Conservation (phyloP, 2,113 vertebrate genomes). For the Vulpes vulpes region DNA sequence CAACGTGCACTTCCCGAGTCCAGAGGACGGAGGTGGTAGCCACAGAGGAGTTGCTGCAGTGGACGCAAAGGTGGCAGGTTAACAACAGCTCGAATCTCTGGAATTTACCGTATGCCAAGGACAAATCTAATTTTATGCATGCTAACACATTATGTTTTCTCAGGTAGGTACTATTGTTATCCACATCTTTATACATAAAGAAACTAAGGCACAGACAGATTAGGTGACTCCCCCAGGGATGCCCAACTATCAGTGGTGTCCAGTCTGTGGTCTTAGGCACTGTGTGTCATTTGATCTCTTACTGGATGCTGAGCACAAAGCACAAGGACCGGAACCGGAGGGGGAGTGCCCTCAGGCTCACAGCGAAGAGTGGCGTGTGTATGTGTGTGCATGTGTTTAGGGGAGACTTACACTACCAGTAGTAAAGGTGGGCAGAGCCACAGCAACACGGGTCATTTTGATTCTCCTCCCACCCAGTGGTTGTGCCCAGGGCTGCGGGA, state of each 20-base stretch:
- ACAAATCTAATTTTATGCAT: neutral
- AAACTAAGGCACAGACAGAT: neutral
- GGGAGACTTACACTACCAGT: neutral
- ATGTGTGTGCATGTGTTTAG: too few species aligned
- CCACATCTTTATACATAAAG: neutral
- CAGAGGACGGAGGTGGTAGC: neutral
- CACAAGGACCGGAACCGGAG: neutral
- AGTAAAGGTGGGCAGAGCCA: neutral
- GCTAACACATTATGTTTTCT: neutral
- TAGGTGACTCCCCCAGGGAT: neutral
- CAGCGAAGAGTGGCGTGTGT: neutral
- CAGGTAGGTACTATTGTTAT: neutral
- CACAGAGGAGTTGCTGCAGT: neutral
- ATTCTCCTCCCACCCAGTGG: neutral
- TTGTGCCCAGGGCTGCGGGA: neutral
- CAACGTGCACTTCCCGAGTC: neutral
- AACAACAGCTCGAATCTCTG: neutral
- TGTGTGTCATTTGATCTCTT: neutral
- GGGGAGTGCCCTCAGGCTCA: neutral
- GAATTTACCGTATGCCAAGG: neutral
- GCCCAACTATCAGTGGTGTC: too few species aligned
- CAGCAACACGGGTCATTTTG: neutral
- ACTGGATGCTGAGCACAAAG: neutral
- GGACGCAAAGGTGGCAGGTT: neutral
- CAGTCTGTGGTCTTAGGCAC: neutral